Percentiles rank a stretch among this genome's conserved stretches.
Conservation (phyloP, 2,797 vertebrate genomes). For the Gephyroberyx darwinii region DNA sequence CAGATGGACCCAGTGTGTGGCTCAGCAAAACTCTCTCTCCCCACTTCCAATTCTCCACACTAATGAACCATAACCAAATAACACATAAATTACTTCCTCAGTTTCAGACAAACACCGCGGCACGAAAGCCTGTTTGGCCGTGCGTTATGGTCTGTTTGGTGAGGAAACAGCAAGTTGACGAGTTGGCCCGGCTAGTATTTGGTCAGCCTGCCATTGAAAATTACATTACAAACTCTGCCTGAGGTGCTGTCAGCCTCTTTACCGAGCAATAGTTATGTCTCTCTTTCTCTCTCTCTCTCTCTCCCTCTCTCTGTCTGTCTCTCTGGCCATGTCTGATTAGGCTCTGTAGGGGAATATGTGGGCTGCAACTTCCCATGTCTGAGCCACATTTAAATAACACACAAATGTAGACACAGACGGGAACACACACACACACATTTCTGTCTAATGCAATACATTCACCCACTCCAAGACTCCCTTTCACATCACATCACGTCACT, state of each 20-base stretch:
- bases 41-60: conserved; percentile 77
- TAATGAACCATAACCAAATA: conserved; percentile 83
- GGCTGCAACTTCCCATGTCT: conserved; percentile 46
- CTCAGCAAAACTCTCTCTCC: conserved; percentile 69
- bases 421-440: conserved; percentile 19
- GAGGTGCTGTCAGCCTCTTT: conserved; percentile 70
- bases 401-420: conserved; percentile 16
- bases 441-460: conserved; percentile 38
- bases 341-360: conserved; percentile 62
- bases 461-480: conserved; percentile 22
- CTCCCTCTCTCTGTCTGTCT: conserved; percentile 51
- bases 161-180: conserved; percentile 52
- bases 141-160: conserved; percentile 53
- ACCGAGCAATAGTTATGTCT: conserved; percentile 59
- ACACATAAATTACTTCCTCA: conserved; percentile 78
- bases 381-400: conserved; percentile 52
- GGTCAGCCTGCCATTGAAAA: conserved; percentile 61
- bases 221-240: conserved; percentile 66
- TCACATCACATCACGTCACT: conserved; percentile 36
- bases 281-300: conserved; percentile 50
- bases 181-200: conserved; percentile 56
- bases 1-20: conserved; percentile 82
- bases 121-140: conserved; percentile 55
- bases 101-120: conserved; percentile 71
- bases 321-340: conserved; percentile 63